These are phyloP conservation scores for Dascyllus trimaculatus DNA, from an alignment of 2,113 vertebrate species.

Conservation along the genomic window DNA sequence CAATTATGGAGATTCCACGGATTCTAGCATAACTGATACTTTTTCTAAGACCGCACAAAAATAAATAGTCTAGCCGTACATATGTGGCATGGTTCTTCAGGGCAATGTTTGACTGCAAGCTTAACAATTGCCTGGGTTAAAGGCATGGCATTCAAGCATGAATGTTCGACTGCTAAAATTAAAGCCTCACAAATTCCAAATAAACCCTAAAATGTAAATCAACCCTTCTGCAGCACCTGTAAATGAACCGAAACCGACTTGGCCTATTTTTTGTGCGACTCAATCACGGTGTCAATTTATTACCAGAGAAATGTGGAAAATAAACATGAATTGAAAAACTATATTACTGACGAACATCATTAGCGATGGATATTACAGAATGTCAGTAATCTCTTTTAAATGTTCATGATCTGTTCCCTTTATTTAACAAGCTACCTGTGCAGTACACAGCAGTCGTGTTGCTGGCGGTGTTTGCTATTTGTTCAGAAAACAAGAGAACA, in stretches of 20 bases:
- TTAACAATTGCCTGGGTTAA: slow-evolving; percentile 25
- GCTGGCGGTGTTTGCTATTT: neutral
- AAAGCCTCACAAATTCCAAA: slow-evolving; percentile 31
- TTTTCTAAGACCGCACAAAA: slow-evolving; percentile 68
- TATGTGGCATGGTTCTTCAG: slow-evolving; percentile 59
- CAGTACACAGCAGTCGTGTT: neutral
- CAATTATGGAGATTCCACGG: slow-evolving; percentile 80
- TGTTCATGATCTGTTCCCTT: neutral
- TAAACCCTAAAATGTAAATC: slow-evolving; percentile 20
- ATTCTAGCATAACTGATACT: slow-evolving; percentile 75
- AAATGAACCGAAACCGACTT: neutral
- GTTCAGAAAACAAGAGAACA: slow-evolving; percentile 8
- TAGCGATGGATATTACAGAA: neutral
- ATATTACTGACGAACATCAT: neutral
- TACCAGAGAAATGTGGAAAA: slow-evolving; percentile 2
- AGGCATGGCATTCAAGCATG: slow-evolving; percentile 9
- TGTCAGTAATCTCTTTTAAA: neutral
- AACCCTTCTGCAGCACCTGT: neutral
- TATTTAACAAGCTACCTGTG: slow-evolving; percentile 13
- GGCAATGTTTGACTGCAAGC: slow-evolving; percentile 33
- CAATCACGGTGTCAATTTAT: neutral
- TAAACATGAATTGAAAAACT: slow-evolving; percentile 4
- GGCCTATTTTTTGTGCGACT: neutral
- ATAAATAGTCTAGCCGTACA: slow-evolving; percentile 71
- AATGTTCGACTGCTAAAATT: slow-evolving; percentile 45